Base-by-base conservation (phyloP, 1,140 invertebrate species). In the Daktulosphaira vitifoliae region DNA sequence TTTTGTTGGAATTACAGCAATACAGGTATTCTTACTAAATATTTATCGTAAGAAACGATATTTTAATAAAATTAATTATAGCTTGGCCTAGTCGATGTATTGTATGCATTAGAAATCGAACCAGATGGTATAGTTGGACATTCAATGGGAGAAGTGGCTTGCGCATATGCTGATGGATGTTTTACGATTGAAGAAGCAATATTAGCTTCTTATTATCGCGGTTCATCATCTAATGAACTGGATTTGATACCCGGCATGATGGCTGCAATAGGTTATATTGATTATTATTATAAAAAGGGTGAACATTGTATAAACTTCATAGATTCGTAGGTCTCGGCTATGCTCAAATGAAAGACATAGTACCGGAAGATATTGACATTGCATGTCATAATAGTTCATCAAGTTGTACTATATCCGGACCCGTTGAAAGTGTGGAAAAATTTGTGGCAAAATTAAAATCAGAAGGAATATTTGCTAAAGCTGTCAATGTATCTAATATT, bases 1-100 rank as follows among this genome's bases (percentile, higher is more conserved):
- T 3, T 87, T 90, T 72, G 79, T 89, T 50, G 81, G 81, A 29
- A 89, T 88, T 69, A 82, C 85, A 52, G 88, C 91, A n/a, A 84
- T 96, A 66, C 89, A 90, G 78, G 85, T 87, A n/a, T 72, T 68
- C 68, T 49, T 50, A 18, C 39, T 38, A 66, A 16, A 46, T 88
- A 71, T 71, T 72, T 25, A 11, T 33, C 11, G 29, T 33, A 11
- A 11, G 29, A 33, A 33, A 33, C 29, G 11, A 33, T 33, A 33
- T 33, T 33, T 6, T 33, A 11, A 5, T 11, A 33, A n/a, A n/a
- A n/a, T n/a, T 20, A 11, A 33, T 16, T 48, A 18, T 65, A 84
- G 76, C 83, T 92, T 69, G 89, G 84, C 33, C 72, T 94, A n/a
- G 85, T 89, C 9, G 82, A 85, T 71, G 48, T 81, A 18, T 72